Conservation (phyloP, 2,888 invertebrate genomes). For the Caenorhabditis virilis region DNA sequence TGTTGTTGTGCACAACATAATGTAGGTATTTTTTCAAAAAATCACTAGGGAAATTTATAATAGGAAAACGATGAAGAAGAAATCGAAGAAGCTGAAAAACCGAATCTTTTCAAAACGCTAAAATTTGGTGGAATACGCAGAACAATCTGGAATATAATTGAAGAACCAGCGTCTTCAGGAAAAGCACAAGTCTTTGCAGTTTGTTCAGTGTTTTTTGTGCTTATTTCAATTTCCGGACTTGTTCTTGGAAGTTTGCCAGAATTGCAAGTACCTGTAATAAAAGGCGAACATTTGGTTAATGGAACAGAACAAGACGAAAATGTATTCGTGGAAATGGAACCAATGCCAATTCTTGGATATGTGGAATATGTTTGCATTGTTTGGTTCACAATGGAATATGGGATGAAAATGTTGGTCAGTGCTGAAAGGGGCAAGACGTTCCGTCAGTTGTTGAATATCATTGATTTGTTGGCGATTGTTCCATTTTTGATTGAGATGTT, state of each 20-base stretch:
- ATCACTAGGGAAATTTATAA: neutral
- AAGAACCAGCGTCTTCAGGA: constrained; percentile 58
- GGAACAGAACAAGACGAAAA: constrained; percentile 26
- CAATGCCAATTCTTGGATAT: constrained; percentile 51
- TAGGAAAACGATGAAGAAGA: constrained; percentile 40
- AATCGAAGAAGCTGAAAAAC: constrained; percentile 33
- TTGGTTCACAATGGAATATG: constrained; percentile 63
- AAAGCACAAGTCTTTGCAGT: constrained; percentile 59
- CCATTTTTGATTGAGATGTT: constrained; percentile 63
- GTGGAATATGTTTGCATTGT: constrained; percentile 63
- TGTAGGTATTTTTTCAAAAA: constrained; percentile 6
- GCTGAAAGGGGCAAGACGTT: constrained; percentile 52
- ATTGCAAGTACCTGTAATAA: constrained; percentile 47
- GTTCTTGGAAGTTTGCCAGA: constrained; percentile 62
- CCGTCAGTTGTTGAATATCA: constrained; percentile 59
- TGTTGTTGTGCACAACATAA: constrained; percentile 53
- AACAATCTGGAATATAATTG: constrained; percentile 58
- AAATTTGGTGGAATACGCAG: constrained; percentile 49
- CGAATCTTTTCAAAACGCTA: constrained; percentile 57
- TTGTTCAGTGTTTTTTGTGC: constrained; percentile 59
- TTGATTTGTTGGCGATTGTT: constrained; percentile 62
- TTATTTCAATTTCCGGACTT: constrained; percentile 61
- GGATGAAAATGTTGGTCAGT: constrained; percentile 56
- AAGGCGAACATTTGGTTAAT: constrained; percentile 8
- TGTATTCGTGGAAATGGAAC: constrained; percentile 56